A percentile compares a stretch with the other conserved stretches of the same genome.
phyloP scores from a whole-genome alignment of 2,113 vertebrate genomes.

The Montifringilla adamsi region DNA sequence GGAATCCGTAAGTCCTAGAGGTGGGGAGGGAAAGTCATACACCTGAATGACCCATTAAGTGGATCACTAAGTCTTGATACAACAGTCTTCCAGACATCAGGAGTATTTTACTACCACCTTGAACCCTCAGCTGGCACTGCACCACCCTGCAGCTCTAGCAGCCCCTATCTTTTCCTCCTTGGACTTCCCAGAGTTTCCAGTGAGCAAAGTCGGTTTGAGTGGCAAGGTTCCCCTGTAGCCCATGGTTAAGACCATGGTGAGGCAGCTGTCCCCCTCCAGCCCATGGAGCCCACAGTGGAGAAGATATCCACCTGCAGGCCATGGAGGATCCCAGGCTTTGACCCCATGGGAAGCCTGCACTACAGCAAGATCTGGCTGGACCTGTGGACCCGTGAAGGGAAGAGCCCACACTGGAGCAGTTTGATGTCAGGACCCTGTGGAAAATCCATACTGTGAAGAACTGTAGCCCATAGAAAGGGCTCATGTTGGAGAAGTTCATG shows the following conservation, averaged over 20 bases:
- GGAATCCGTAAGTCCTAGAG: not conserved
- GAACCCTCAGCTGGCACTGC: not conserved
- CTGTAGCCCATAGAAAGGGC: not conserved
- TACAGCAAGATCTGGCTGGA: not conserved
- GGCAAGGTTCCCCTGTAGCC: not conserved
- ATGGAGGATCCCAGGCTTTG: not conserved
- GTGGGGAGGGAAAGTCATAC: not conserved
- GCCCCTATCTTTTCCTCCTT: not conserved
- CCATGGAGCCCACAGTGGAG: not conserved
- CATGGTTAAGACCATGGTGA: not conserved
- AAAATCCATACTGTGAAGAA: not conserved
- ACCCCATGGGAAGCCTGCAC: fast-evolving
- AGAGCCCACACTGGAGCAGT: not conserved
- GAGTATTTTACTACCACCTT: not conserved
- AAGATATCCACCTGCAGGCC: not conserved
- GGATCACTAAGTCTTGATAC: not conserved
- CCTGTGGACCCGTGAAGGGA: not conserved
- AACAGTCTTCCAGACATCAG: not conserved
- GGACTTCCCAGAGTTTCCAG: not conserved
- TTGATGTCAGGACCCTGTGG: not conserved
- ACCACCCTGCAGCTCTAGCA: not conserved
- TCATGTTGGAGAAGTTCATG: not conserved
- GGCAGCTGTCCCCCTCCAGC: not conserved
- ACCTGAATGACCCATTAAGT: not conserved
- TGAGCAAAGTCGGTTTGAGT: fast-evolving